Evolutionary conservation across 2,797 vertebrate species (phyloP).

Genomic region (Falco naumanni): DNA sequence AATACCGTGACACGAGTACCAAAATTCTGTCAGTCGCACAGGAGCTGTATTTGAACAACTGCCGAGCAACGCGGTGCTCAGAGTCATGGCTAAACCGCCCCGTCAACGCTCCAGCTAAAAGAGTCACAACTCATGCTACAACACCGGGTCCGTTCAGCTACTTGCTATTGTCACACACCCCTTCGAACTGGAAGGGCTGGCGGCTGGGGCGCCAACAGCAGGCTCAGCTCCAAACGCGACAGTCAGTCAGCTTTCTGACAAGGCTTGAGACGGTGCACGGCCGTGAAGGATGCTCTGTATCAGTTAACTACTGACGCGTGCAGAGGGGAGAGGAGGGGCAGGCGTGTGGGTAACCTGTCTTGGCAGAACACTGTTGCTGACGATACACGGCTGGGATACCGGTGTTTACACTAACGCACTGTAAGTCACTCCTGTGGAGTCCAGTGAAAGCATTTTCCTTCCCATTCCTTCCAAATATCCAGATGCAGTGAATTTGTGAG

Average conservation of each 20-base stretch:
- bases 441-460: background rate
- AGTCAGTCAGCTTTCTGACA: background rate
- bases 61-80: background rate
- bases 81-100: background rate
- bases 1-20: background rate
- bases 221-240: background rate
- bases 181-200: background rate
- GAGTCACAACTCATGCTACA: background rate
- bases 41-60: background rate
- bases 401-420: background rate
- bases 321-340: background rate
- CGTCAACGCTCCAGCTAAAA: background rate
- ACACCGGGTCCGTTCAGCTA: background rate
- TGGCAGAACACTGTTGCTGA: background rate
- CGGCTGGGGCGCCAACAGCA: background rate
- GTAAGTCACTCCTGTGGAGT: background rate
- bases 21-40: background rate
- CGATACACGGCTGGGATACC: rapidly evolving
- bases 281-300: background rate
- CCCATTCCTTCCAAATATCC: background rate
- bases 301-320: background rate
- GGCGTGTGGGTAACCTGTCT: background rate
- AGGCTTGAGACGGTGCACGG: background rate
- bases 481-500: background rate
- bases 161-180: background rate